Conservation (phyloP, 2,113 vertebrate genomes). For the Eudyptes chrysolophus region DNA sequence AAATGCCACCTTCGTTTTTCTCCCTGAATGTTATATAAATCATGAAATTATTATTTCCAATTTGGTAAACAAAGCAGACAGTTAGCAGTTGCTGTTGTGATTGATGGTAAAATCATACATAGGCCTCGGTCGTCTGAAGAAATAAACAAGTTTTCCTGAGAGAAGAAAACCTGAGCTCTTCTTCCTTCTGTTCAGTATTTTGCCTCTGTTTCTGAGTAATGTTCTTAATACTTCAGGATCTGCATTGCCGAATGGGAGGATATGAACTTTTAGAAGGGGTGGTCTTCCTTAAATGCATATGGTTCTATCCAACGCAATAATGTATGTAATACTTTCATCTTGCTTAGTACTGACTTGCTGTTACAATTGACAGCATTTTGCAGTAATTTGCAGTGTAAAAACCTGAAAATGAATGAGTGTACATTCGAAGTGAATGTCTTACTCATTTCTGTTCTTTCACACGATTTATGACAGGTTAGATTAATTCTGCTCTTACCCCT, state of each 20-base stretch:
- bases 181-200: not conserved
- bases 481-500: not conserved
- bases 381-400: not conserved
- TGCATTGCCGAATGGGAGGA: not conserved
- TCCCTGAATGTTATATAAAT: not conserved
- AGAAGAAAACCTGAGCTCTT: not conserved
- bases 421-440: not conserved
- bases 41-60: not conserved
- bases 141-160: not conserved
- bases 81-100: not conserved
- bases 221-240: not conserved
- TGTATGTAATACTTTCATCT: not conserved
- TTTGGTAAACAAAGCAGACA: not conserved
- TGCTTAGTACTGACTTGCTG: not conserved
- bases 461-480: not conserved
- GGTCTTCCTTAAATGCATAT: not conserved
- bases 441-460: not conserved
- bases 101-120: not conserved
- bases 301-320: not conserved
- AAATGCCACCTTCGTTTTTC: not conserved
- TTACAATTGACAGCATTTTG: not conserved
- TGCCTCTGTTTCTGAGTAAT: not conserved
- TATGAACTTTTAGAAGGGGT: not conserved
- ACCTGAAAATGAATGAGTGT: not conserved
- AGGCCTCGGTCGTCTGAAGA: not conserved